Evolutionary conservation across 2,797 vertebrate genomes (phyloP).

Genomic region (Chaunax sp.): DNA sequence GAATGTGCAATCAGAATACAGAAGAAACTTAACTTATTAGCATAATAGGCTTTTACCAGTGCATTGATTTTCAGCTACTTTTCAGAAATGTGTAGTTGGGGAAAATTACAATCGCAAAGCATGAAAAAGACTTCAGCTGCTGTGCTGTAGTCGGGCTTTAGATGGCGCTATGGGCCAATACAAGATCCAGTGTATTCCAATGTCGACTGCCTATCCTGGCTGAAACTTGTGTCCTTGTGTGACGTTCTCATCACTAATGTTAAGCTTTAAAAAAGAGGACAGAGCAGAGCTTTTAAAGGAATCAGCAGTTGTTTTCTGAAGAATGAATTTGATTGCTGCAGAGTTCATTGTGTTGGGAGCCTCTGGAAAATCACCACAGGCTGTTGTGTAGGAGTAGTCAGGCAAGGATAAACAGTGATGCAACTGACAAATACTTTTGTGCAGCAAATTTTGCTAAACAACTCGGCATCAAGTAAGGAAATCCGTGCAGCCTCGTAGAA

Average conservation of each 20-base stretch:
- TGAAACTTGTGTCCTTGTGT: not conserved
- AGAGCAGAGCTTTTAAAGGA: not conserved
- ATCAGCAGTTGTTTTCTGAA: not conserved
- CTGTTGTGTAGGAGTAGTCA: no score
- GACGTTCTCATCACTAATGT: not conserved
- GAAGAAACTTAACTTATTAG: no score
- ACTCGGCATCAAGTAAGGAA: not conserved
- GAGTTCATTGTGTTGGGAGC: not conserved
- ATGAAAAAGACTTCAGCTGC: no score
- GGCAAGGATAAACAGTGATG: no score
- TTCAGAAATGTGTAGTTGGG: no score
- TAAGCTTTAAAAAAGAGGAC: not conserved
- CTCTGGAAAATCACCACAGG: no score
- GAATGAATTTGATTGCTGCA: not conserved
- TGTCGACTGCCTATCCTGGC: no score
- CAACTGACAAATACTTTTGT: not conserved
- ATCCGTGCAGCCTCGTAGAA: no score
- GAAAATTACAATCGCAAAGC: no score
- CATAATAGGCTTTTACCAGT: no score
- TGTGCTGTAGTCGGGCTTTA: not conserved
- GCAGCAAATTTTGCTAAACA: not conserved
- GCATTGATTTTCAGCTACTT: no score
- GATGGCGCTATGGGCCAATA: conserved; percentile 22
- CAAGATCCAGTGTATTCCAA: not conserved
- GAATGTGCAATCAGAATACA: no score